A percentile compares a stretch with the other conserved stretches of the same genome.
These are phyloP conservation scores for Callocephalon fimbriatum DNA, from an alignment of 2,113 vertebrate genomes.

Conservation along the genomic window DNA sequence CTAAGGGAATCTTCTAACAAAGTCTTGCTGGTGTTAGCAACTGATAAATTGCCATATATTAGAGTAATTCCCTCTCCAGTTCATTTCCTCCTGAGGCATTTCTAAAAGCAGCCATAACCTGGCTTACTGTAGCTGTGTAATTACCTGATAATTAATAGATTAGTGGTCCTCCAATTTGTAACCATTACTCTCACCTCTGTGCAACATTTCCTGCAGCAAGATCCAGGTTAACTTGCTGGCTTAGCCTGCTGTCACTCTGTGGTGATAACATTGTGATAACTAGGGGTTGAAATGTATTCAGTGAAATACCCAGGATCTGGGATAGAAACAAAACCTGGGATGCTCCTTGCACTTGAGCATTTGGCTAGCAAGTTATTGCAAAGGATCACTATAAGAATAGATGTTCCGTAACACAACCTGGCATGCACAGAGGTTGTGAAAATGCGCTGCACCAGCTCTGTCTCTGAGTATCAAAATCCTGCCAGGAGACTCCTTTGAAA, in stretches of 20 bases:
- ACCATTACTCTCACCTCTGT: not conserved
- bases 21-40: not conserved
- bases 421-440: not conserved
- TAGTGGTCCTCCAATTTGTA: not conserved
- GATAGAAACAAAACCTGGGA: not conserved
- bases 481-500: not conserved
- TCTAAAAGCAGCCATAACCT: not conserved
- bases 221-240: not conserved
- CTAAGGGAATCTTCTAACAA: conserved; percentile 16
- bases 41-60: not conserved
- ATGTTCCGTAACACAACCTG: not conserved
- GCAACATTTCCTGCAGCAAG: not conserved
- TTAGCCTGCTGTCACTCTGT: not conserved
- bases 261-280: accelerated
- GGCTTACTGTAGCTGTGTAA: not conserved
- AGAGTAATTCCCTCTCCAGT: not conserved
- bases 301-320: not conserved
- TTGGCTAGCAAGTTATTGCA: not conserved
- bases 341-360: not conserved
- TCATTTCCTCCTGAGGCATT: not conserved
- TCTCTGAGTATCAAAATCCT: accelerated
- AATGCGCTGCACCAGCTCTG: not conserved
- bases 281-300: not conserved
- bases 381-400: accelerated
- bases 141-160: not conserved